Evolutionary conservation across 2,113 vertebrate species (phyloP).

Genomic region (Menura novaehollandiae): DNA sequence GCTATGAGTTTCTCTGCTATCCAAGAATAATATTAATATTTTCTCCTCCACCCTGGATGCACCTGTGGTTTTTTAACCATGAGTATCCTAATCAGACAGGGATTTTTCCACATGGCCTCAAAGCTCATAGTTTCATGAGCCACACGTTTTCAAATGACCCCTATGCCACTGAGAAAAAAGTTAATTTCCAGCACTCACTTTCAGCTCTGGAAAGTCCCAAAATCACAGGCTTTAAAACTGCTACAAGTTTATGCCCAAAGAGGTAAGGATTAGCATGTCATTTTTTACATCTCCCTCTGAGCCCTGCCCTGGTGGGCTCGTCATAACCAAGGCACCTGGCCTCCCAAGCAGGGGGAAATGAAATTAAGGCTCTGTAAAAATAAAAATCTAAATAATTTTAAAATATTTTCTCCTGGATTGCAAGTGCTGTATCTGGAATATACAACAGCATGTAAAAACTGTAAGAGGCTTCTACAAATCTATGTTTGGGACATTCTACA

Average conservation of each 20-base stretch:
- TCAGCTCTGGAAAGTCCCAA: background rate
- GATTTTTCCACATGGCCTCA: background rate
- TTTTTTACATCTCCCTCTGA: background rate
- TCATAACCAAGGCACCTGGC: background rate
- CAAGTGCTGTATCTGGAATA: background rate
- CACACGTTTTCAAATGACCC: background rate
- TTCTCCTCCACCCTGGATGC: background rate
- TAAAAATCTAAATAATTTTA: background rate
- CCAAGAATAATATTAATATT: background rate
- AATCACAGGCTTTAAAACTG: background rate
- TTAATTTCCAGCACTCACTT: background rate
- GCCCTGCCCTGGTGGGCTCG: background rate
- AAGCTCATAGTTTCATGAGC: background rate
- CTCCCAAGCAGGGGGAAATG: background rate
- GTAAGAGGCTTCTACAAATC: background rate
- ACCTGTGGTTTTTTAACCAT: background rate
- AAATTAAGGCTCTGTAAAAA: background rate
- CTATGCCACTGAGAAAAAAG: background rate
- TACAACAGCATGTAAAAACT: background rate
- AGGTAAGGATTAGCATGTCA: background rate
- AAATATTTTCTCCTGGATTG: background rate
- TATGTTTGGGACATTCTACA: background rate
- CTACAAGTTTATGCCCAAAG: background rate
- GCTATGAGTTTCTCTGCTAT: background rate
- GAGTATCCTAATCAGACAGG: background rate